Evolutionary conservation across 2,888 invertebrate genomes (phyloP), one percentile per base, ranked within the genome.

Genomic region (Himalopsyche anomala): DNA sequence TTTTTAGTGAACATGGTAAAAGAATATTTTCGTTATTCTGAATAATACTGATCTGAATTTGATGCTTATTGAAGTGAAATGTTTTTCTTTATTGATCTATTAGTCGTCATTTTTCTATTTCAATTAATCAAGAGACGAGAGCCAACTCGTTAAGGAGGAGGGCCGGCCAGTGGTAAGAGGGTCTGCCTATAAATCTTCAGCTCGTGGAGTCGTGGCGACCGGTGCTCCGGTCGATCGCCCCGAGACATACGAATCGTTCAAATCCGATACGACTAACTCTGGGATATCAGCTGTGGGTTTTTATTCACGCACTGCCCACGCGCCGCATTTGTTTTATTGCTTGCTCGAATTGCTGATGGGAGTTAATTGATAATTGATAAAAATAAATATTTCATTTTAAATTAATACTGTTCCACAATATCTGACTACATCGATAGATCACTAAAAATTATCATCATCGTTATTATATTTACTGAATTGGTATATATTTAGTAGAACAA

Each of bases 281-380:
- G 28, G 19, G n/a, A 62, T 62, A 62, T 62, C 62, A 28, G 62
- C n/a, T 19, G 62, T 62, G 62, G 62, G 62, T 62, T 62, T 62
- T 62, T 80, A 80, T 80, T 38, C 80, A 80, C 80, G 80, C 80
- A 80, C 38, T n/a, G 36, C 42, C 38, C 40, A 80, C 40, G 80
- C 80, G 80, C 80, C 38, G 80, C 6, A 17, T 80, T 80, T 42
- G 80, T 80, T 80, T 80, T 42, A 80, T 40, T 80, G 80, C 80
- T n/a, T 28, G 62, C 62, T 62, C 62, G 62, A 62, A 62, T 62
- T 62, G 62, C 80, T 40, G 80, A 80, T 42, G 80, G 42, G 40
- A 80, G 80, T 80, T 80, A 17, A 19, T 42, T 40, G 80, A 80
- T 80, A 40, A 80, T 80, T 80, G 80, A 62, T 62, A 62, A 62